These are phyloP conservation scores for Papilio dardanus DNA, from an alignment of 1,140 invertebrate species.

Conservation along the genomic window DNA sequence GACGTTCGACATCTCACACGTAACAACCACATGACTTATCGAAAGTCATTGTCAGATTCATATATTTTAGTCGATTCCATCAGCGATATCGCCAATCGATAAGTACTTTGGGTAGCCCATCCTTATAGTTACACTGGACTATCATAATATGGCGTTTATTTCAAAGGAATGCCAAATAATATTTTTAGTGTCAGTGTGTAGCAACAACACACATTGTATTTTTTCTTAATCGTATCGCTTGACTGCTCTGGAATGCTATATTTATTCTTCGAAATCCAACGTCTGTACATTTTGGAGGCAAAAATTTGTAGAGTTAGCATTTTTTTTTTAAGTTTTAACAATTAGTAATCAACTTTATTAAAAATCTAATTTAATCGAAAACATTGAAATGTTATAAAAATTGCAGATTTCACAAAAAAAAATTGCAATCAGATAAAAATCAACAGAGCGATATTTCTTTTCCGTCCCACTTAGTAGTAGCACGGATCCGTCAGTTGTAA, in stretches of 20 bases:
- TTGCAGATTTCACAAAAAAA: background rate
- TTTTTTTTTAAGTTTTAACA: background rate
- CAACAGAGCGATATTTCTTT: background rate
- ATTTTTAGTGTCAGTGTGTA: slow-evolving; percentile 11
- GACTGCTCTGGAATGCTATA: background rate
- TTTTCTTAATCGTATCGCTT: background rate
- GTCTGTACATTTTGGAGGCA: background rate
- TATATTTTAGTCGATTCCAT: no score
- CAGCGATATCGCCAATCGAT: no score
- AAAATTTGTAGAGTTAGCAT: background rate
- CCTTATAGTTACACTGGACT: background rate
- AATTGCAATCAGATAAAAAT: background rate
- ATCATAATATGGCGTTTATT: background rate
- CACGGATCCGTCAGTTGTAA: slow-evolving; percentile 2
- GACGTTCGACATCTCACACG: no score
- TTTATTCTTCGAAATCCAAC: background rate
- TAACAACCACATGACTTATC: no score
- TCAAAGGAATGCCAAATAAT: slow-evolving; percentile 12
- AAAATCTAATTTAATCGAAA: no score
- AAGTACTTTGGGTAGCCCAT: no score
- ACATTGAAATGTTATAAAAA: background rate
- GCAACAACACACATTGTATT: background rate
- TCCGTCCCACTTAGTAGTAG: slow-evolving; percentile 2
- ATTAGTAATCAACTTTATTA: background rate
- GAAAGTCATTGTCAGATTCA: no score